Base-by-base conservation (phyloP, 2,113 vertebrate species). In the Strix aluco region DNA sequence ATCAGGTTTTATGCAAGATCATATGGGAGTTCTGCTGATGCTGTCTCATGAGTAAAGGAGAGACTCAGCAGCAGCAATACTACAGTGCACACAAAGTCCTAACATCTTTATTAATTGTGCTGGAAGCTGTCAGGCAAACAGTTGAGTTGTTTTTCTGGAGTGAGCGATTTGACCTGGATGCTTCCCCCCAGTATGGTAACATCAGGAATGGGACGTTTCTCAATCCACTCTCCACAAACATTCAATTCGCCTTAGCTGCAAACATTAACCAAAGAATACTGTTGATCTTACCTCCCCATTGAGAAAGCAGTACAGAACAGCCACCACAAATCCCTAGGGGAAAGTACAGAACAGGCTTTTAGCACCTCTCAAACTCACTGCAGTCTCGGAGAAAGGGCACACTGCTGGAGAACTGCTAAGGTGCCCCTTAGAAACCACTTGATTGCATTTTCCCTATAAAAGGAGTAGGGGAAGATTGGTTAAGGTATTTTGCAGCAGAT, bases 271-370 rank as follows among this genome's bases (percentile, higher is more conserved):
- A 42, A 59, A 82, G 2, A 7, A 3, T 3, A 3, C 9, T 49
- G 32, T 15, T 23, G 71, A 38, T 44, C 98, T 98, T 98, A 99
- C 98, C 98, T 99, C 98, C 0, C 98, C 98, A 2, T 99, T 99
- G 91, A 99, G 97, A 73, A 99, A 99, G 89, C 98, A 99, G 95
- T 99, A 99, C 25, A 99, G 97, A 26, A 99, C 62, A 6, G 98
- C 98, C 84, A 98, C 98, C 94, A 98, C 98, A 21, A 98, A 99
- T 5, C 98, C 98, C 98, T 99, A 85, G 62, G 73, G 61, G 78
- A 58, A 86, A 55, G 42, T 15, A 95, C 14, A 69, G 25, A 74
- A 57, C 17, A 86, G 40, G 52, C 11, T 54, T 85, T 93, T 52
- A 98, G 90, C 75, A 88, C 62, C 51, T 75, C 36, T 7, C 44